A percentile compares a stretch with the other conserved stretches of the same genome.
Conservation (phyloP, 1,140 invertebrate species). For the Hestina assimilis region DNA sequence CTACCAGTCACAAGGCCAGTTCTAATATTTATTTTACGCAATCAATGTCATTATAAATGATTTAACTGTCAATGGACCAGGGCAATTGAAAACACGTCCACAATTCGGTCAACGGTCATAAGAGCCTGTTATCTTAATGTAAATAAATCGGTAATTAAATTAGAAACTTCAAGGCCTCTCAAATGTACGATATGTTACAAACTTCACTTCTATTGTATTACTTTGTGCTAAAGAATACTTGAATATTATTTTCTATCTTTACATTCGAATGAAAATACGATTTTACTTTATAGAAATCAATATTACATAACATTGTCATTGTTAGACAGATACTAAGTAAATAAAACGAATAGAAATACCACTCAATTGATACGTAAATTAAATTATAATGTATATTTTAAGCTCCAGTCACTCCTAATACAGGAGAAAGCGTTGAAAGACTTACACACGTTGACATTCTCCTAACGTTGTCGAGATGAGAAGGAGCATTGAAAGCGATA, state of each 20-base stretch:
- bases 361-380: conserved; percentile 1
- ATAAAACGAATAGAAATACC: background rate
- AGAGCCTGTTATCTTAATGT: conserved; percentile 15
- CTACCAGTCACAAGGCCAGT: conserved; percentile 42
- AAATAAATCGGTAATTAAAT: conserved; percentile 12
- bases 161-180: conserved; percentile 8
- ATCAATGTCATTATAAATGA: conserved; percentile 43
- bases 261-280: too few species aligned
- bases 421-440: conserved; percentile 21
- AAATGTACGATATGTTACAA: too few species aligned
- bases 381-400: conserved; percentile 7
- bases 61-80: conserved; percentile 38
- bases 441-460: conserved; percentile 21
- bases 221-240: too few species aligned
- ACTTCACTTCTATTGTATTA: too few species aligned
- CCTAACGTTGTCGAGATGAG: conserved; percentile 9
- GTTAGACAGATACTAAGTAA: background rate
- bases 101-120: conserved; percentile 8
- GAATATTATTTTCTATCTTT: too few species aligned
- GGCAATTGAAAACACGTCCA: conserved; percentile 21
- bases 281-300: too few species aligned
- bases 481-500: conserved; percentile 21
- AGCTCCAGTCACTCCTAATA: conserved; percentile 11
- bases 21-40: conserved; percentile 56
- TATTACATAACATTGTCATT: background rate